Evolutionary conservation across 2,113 vertebrate genomes (phyloP), one percentile per base, ranked within the genome.

Genomic region (Scophthalmus maximus): DNA sequence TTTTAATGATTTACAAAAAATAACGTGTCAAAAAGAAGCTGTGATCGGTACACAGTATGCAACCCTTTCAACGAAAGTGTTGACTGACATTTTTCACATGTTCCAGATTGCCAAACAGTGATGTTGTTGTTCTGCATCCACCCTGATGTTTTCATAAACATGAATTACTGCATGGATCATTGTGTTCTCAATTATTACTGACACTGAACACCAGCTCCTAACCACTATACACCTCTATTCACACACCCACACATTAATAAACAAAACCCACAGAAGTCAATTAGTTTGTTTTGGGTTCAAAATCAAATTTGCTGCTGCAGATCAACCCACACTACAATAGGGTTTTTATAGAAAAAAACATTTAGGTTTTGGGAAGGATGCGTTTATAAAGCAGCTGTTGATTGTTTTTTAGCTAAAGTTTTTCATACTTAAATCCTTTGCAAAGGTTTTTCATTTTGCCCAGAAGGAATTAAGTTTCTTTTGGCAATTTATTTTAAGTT

Each of bases 111-210:
- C 91, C 90, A 92, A 92, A 91, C 57, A 58, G 55, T 86, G 69
- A 82, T 82, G 63, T 65, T 88, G 74, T 83, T 87, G 74, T 78
- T 76, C 68, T 61, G 52, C 64, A 60, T 83, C 64, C 59, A 55
- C 79, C 86, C 72, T 78, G 62, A 78, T 79, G 78, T 89, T 91
- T 90, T 89, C 90, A 91, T 92, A 91, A 92, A 92, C 77, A 81
- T 80, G 62, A 88, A 88, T 85, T 86, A 88, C 79, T 81, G 85
- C 84, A 87, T 85, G 87, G 57, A 82, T 84, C 29, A 78, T 80
- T 76, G 69, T 77, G 67, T 30, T 79, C 73, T 86, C 57, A 71
- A 25, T 88, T 81, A 85, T 84, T 85, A 76, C 77, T 78, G 60
- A 63, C 68, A 50, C 32, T 53, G 42, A 32, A 51, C 64, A 70